Evolutionary conservation across 2,797 vertebrate genomes (phyloP), one percentile per base, ranked within the genome.

Genomic region (Notoglanidium macrostoma): DNA sequence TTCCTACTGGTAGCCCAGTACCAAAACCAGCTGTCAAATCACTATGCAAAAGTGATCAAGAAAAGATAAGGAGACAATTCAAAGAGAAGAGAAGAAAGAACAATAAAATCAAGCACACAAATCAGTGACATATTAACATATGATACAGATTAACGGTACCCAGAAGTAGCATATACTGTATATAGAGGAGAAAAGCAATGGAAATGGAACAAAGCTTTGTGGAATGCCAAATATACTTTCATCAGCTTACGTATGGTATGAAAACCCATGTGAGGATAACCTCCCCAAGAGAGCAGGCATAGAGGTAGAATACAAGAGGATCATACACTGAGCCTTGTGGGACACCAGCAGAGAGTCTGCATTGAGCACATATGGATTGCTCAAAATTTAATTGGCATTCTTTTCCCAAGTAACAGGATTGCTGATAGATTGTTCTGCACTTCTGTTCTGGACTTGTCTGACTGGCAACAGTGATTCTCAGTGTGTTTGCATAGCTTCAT

Each of bases 21-120:
- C 86, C 81, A 72, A 78, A 85, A 86, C 85, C 83, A 91, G 87
- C 90, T 87, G 83, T 86, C 90, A 86, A 87, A 90, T 85, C 86
- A 76, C 59, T 15, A 32, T 76, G 67, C 70, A 51, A 54, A 55
- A 35, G 73, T 32, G 74, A 80, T 84, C 29, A 51, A 26, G 29
- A 32, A 77, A 46, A 73, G 32, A 59, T 65, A 21, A 49, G 6
- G 54, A 49, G 83, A 44, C 29, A 49, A 49, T 23, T 32, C 3
- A 77, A 86, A 87, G 78, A 86, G 82, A 88, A 86, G 89, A 87
- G 81, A 90, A 92, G 88, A 87, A 87, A 90, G 90, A 84, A 61
- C 55, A 80, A 89, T 84, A 90, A 88, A 88, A 77, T 78, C 40
- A 35, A 44, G 51, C 68, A 87, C 5, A 73, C 44, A 61, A 46